Percentiles rank a stretch among this genome's conserved stretches.
phyloP scores from a whole-genome alignment of 2,888 invertebrate genomes.

The Ernsta delagoae region DNA sequence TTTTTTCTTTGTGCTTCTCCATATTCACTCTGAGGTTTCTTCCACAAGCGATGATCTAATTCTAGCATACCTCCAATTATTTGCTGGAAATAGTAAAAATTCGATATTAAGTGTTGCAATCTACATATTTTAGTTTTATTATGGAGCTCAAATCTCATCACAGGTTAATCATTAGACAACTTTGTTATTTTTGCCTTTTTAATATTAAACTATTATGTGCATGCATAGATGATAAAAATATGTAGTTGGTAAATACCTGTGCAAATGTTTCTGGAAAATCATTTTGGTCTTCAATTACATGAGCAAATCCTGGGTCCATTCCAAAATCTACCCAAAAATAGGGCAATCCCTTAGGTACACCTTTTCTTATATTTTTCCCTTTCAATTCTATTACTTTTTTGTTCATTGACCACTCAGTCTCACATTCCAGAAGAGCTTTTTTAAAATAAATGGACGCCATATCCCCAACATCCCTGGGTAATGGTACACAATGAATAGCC shows the following conservation, averaged over 20 bases:
- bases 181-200: no score
- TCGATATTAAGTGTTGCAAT: not conserved
- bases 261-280: conserved; percentile 96
- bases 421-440: conserved; percentile 98
- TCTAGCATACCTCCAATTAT: conserved; percentile 98
- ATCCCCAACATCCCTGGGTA: conserved; percentile 93
- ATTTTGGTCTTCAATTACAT: conserved; percentile 97
- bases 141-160: no score
- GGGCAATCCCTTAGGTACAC: conserved; percentile 96
- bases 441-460: conserved; percentile 98
- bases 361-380: conserved; percentile 89
- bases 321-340: conserved; percentile 98
- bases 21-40: conserved; percentile 90
- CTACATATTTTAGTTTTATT: not conserved
- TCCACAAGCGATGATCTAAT: conserved; percentile 93
- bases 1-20: conserved; percentile 91
- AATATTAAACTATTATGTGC: no score
- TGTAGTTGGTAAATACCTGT: conserved; percentile 81
- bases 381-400: conserved; percentile 89
- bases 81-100: conserved; percentile 85
- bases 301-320: conserved; percentile 95
- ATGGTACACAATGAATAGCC: conserved; percentile 94
- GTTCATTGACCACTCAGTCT: conserved; percentile 97
- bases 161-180: no score
- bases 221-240: not conserved